These are phyloP conservation scores for Musca vetustissima DNA, from an alignment of 1,140 invertebrate species.

Conservation along the genomic window DNA sequence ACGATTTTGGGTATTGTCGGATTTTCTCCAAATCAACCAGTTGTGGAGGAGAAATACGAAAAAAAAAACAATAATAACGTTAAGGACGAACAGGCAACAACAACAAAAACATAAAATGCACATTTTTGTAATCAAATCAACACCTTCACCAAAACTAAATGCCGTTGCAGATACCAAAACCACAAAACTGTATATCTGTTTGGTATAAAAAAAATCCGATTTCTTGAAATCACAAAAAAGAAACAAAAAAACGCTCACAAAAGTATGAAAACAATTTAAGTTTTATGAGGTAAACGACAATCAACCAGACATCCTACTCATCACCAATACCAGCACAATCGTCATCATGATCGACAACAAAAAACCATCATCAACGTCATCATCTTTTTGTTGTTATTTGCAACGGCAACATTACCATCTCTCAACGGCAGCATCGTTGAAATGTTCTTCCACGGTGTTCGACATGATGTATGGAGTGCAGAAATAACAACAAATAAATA, in stretches of 20 bases:
- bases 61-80: background rate
- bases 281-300: conserved; percentile 18
- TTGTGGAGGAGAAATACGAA: background rate
- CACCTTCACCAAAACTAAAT: conserved; percentile 42
- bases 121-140: conserved; percentile 53
- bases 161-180: conserved; percentile 9
- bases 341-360: too few species aligned
- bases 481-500: too few species aligned
- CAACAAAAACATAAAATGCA: conserved; percentile 29
- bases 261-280: conserved; percentile 14
- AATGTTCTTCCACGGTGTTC: conserved; percentile 5
- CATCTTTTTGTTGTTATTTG: background rate
- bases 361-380: conserved; percentile 1
- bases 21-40: background rate
- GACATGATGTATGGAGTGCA: too few species aligned
- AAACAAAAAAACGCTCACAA: too few species aligned
- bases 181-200: conserved; percentile 21
- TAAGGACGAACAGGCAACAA: conserved; percentile 1
- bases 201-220: background rate
- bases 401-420: conserved; percentile 4
- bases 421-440: background rate
- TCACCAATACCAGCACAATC: background rate
- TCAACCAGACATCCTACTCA: background rate
- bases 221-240: too few species aligned
- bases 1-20: conserved; percentile 20